Evolutionary conservation across 2,797 vertebrate species (phyloP).

Genomic region (Anolis apletophallus): DNA sequence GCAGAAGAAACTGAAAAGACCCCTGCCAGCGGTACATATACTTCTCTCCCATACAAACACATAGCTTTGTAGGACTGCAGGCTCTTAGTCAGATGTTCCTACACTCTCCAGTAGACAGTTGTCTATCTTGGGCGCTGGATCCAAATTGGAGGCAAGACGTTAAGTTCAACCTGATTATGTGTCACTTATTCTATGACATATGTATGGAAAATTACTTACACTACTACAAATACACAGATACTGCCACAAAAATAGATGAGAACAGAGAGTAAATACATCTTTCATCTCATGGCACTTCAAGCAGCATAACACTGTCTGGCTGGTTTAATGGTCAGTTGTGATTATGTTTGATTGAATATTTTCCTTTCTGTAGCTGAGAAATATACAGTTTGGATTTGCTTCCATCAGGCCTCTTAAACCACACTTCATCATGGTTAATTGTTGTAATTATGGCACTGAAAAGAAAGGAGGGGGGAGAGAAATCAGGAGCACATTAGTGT

Average conservation of each 20-base stretch:
- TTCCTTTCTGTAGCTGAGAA: conserved; percentile 99
- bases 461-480: conserved; percentile 55
- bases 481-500: conserved; percentile 36
- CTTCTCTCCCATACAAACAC: background rate
- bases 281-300: conserved; percentile 78
- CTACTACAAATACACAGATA: conserved; percentile 74
- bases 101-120: conserved; percentile 58
- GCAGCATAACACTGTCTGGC: conserved; percentile 73
- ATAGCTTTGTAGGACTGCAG: conserved; percentile 20
- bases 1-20: background rate
- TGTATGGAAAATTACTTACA: conserved; percentile 73
- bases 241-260: conserved; percentile 65
- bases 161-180: conserved; percentile 66
- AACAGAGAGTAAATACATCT: conserved; percentile 75
- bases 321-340: conserved; percentile 77
- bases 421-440: conserved; percentile 98
- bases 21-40: background rate
- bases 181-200: conserved; percentile 65
- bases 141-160: conserved; percentile 67
- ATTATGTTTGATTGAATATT: conserved; percentile 97
- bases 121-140: conserved; percentile 64
- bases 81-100: conserved; percentile 51
- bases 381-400: conserved; percentile 99
- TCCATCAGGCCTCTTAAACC: conserved; percentile 97
- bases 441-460: conserved; percentile 96